Evolutionary conservation across 2,888 invertebrate species (phyloP), one percentile per base, ranked within the genome.

Genomic region (Hydraecia micacea): DNA sequence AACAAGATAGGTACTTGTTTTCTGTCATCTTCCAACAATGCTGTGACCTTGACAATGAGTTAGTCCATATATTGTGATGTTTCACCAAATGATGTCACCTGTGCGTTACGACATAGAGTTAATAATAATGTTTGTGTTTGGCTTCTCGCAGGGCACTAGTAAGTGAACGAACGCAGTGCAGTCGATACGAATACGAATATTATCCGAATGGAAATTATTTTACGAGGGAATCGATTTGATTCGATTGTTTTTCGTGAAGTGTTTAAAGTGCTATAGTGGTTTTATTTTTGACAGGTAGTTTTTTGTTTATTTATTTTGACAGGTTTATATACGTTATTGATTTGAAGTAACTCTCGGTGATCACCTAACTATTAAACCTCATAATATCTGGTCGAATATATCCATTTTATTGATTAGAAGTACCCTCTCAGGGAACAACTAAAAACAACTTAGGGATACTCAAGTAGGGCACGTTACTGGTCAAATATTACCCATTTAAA

Each of bases 61-160:
- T 87, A 86, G 86, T 84, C 85, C 88, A 89, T 91, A 90, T 84
- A 85, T 86, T 86, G 89, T 90, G 86, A 91, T 92, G 90, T 91
- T 92, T 93, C 92, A 90, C 91, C 89, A 90, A 91, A 91, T 96
- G 96, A 96, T 95, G 95, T 96, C 96, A 96, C 91, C 91, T 88
- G 70, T 70, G 84, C 85, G 91, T 95, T 95, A 93, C 95, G 93
- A 93, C 93, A 95, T 89, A 85, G 89, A 87, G 93, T 94, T 95
- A 95, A 95, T 95, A 95, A 95, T 96, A 95, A 92, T 92, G 91
- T 89, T 88, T 90, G 91, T 91, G 92, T 91, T 95, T 95, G 95
- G 95, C 95, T 95, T 93, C 93, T 87, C 88, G 87, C 93, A 89
- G 93, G 92, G 91, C 94, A 92, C 89, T 93, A 90, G 93, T 91